phyloP scores from a whole-genome alignment of 30 jellyfish, hydroid and myxozoan species.

The Hydractinia symbiolongicarpus region DNA sequence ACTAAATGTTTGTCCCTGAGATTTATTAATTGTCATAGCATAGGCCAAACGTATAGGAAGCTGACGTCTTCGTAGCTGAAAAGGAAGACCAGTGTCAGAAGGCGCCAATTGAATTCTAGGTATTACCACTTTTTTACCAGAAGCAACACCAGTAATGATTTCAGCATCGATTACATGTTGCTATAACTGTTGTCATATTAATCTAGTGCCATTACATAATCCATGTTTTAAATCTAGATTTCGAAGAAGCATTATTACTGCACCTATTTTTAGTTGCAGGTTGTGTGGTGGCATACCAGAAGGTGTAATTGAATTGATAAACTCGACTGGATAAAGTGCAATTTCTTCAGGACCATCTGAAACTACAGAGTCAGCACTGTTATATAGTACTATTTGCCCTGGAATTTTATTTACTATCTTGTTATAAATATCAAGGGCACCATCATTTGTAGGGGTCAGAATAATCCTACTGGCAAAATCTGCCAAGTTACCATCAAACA shows the following conservation, averaged over 20 bases:
- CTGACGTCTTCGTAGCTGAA: constrained; percentile 26
- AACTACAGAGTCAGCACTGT: too few species aligned
- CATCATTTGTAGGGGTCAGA: neutral
- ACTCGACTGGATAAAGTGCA: too few species aligned
- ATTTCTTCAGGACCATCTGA: too few species aligned
- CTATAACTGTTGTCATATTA: constrained; percentile 31
- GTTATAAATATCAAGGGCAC: too few species aligned
- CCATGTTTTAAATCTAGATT: neutral
- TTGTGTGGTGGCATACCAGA: constrained; percentile 50
- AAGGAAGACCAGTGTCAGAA: constrained; percentile 34
- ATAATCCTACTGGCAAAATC: constrained; percentile 22
- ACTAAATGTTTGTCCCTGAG: constrained; percentile 27
- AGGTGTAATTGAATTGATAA: too few species aligned
- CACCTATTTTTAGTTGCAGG: constrained; percentile 45
- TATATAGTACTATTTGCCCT: too few species aligned
- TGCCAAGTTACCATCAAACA: neutral
- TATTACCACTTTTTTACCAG: too few species aligned
- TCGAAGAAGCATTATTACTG: constrained; percentile 35
- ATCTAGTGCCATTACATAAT: neutral
- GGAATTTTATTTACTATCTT: too few species aligned
- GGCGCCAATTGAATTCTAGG: constrained; percentile 16
- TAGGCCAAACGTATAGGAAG: constrained; percentile 40
- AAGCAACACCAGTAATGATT: too few species aligned
- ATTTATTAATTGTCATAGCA: constrained; percentile 44
- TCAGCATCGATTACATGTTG: constrained; percentile 5